Evolutionary conservation across 2,797 vertebrate genomes (phyloP), one percentile per base, ranked within the genome.

Genomic region (Peromyscus attwateri): DNA sequence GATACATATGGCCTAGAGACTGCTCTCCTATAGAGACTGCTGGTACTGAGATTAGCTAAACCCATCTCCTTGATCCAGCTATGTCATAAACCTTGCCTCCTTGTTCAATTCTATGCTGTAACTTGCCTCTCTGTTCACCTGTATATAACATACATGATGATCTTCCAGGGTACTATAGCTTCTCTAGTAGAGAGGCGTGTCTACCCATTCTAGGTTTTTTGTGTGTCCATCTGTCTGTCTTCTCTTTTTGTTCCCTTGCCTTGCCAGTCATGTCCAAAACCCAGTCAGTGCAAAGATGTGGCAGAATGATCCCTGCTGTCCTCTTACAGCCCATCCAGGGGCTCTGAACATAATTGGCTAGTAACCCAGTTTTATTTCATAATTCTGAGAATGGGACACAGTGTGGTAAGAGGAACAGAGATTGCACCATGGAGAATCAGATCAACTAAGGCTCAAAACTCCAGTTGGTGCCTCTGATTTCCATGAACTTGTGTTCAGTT

Each of bases 401-500:
- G 55, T 2, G 11, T 40, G 3, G 19, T 8, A 4, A 81, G 31
- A 2, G 43, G 5, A 23, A 4, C 34, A 49, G 37, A n/a, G 19
- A 70, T 19, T 14, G 2, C 13, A 17, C 75, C 76, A 1, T 9
- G 9, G 46, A 91, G 34, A 89, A 55, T 40, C 11, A 77, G 11
- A 52, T 11, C 12, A 34, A 34, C 17, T 88, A 10, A 4, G 17
- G 5, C n/a, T 88, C 34, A 82, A 91, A 81, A n/a, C 21, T 43
- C 1, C 6, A 27, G 5, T 62, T 60, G 19, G 43, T 62, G 71
- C 23, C 60, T 82, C 23, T 4, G 0, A 6, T 80, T 90, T 87
- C 64, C 57, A 89, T 55, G 46, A 93, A 68, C 34, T 73, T 81
- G 12, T 90, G 17, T 76, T 62, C 80, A 66, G 34, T 40, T 83